Base-by-base conservation (phyloP, 2,888 invertebrate species). In the Therioaphis trifolii region DNA sequence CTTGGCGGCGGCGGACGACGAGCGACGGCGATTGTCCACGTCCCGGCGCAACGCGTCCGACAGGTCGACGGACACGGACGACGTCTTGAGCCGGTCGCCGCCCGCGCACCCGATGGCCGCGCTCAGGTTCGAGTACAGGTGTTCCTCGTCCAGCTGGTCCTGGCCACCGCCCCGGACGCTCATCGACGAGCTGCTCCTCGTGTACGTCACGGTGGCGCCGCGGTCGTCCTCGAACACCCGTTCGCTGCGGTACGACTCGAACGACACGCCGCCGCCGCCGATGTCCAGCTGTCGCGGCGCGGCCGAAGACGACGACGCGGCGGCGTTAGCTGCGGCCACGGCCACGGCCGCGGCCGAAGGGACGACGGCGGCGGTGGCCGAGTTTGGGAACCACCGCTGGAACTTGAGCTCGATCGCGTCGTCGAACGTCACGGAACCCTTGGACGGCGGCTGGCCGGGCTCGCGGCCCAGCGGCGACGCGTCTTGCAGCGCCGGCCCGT, bases 331-430 rank as follows among this genome's bases (percentile, higher is more conserved):
- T n/a, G n/a, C n/a, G n/a, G n/a, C n/a, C n/a, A n/a, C n/a, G 15
- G 2, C 49, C 4, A 55, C 21, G 29, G 61, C 43, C 11, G 66
- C 27, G n/a, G 18, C 3, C 0, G 29, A 0, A 21, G 14, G 0
- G 29, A 52, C 43, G 18, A 1, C 43, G 1, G 15, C n/a, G 27
- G 63, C 55, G 15, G 80, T 61, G 4, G 72, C 75, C 18, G 87
- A 86, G 66, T 87, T 87, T 9, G 87, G 87, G 82, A 87, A 87
- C 87, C 87, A 87, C 12, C 86, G 86, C 76, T 87, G 87, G 79
- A 87, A 87, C 84, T 87, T 87, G 11, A 87, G 85, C 55, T 87
- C 87, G n/a, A 87, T 85, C 15, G 87, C 86, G 63, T 87, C 87
- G 71, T 87, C 87, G n/a, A 85, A 85, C 3, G 85, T 85, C 46